A percentile compares a stretch with the other conserved stretches of the same genome.
Conservation (phyloP, 2,113 vertebrate genomes). For the Arenaria interpres region DNA sequence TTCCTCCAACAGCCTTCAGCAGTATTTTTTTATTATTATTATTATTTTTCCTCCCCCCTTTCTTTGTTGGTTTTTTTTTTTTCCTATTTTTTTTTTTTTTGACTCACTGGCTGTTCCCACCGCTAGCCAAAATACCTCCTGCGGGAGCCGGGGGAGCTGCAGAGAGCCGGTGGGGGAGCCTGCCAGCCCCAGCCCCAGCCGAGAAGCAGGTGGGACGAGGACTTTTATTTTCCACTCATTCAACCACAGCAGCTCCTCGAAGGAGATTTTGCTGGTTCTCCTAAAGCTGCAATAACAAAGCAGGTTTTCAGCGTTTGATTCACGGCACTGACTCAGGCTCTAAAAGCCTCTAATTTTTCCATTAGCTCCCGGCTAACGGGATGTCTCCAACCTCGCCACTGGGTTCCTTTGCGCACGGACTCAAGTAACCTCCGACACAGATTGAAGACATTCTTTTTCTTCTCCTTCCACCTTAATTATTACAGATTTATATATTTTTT, state of each 20-base stretch:
- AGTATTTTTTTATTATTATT: background rate
- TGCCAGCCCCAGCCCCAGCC: background rate
- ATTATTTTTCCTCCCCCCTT: background rate
- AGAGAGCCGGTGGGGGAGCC: background rate
- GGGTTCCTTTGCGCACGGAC: background rate
- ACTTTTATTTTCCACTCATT: background rate
- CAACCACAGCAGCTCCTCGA: background rate
- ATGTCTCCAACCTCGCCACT: background rate
- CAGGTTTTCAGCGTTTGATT: background rate
- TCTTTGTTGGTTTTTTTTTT: background rate
- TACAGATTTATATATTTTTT: background rate
- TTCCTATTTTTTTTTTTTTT: background rate
- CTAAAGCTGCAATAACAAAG: background rate
- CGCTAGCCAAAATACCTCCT: background rate
- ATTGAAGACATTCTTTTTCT: background rate
- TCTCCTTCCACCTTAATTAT: background rate
- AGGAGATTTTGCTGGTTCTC: background rate
- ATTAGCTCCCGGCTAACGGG: background rate
- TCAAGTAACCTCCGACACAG: background rate
- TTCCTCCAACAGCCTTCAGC: background rate
- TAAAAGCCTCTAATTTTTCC: background rate
- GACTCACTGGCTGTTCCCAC: background rate
- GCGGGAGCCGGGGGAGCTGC: background rate
- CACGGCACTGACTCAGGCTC: background rate
- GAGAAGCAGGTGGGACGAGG: background rate